Evolutionary conservation across 2,797 vertebrate species (phyloP), one percentile per base, ranked within the genome.

Genomic region (Catostomus latipinnis): DNA sequence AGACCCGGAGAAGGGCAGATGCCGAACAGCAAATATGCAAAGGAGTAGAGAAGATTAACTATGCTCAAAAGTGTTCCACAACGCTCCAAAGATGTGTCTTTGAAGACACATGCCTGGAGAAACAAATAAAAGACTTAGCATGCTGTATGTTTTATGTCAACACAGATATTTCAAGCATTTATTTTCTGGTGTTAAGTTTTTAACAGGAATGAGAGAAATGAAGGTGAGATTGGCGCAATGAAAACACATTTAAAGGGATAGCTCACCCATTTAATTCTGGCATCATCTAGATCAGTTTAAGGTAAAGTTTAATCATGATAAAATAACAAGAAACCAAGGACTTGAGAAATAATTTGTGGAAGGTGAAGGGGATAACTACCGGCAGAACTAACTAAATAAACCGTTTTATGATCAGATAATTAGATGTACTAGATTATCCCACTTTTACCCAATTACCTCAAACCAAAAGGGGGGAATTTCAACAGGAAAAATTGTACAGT

Each of bases 241-340:
- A 52, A 48, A 61, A 62, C 34, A 74, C 9, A 74, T 62, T 52
- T 50, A 11, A 11, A 11, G 22, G 22, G 22, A 22, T 22, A 22
- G 22, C 22, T 22, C 22, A 34, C 34, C 2, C 34, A 34, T 34
- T 34, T 4, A 34, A 34, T 34, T 34, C 34, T 34, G 34, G 34
- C 34, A 34, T 34, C 34, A 34, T 34, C 34, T 34, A 34, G 34
- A 34, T 34, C 34, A 34, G 34, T 34, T 34, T n/a, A n/a, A n/a
- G 52, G 52, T 53, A 74, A 62, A 11, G 58, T 62, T 74, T 52
- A 8, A 43, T 16, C 11, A 62, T 9, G 48, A 62, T 52, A 14
- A 49, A 22, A 12, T 6, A 60, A 86, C 89, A 91, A 90, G 90
- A 91, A 91, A 90, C 8, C 88, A 91, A 92, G 92, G 91, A 90